phyloP scores from a whole-genome alignment of 2,888 invertebrate species.

The Epinotia brunnichana region DNA sequence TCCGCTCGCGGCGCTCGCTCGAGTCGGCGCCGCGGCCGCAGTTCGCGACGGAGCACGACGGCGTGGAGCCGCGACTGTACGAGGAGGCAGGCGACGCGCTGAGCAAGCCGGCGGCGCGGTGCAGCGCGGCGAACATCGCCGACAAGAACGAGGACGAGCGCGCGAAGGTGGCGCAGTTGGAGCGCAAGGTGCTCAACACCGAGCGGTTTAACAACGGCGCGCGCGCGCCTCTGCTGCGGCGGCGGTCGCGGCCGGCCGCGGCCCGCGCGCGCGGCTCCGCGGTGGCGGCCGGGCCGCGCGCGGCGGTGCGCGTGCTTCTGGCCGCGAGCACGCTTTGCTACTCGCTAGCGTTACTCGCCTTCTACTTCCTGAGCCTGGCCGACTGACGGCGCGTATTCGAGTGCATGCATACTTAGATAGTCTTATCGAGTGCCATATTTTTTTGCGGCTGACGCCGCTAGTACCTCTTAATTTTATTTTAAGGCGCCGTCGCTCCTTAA shows the following conservation, averaged over 20 bases:
- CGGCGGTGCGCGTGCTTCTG: constrained; percentile 64
- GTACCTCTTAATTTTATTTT: constrained; percentile 1
- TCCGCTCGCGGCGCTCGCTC: constrained; percentile 14
- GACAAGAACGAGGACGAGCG: constrained; percentile 27
- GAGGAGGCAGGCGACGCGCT: constrained; percentile 48
- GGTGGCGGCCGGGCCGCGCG: constrained; percentile 73
- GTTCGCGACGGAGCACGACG: constrained; percentile 54
- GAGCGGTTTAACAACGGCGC: constrained; percentile 67
- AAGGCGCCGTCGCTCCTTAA: background rate
- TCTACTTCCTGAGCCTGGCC: constrained; percentile 75
- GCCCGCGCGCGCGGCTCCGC: constrained; percentile 72
- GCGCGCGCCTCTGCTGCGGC: constrained; percentile 75
- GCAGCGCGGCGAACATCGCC: constrained; percentile 48
- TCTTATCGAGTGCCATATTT: constrained; percentile 36
- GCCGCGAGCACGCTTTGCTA: constrained; percentile 77
- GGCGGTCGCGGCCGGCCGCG: constrained; percentile 62
- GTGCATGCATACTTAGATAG: constrained; percentile 17
- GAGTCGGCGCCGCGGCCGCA: constrained; percentile 53
- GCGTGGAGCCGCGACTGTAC: constrained; percentile 48
- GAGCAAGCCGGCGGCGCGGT: constrained; percentile 45
- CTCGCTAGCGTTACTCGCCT: constrained; percentile 69
- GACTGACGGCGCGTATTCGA: constrained; percentile 52
- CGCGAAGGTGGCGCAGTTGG: constrained; percentile 39
- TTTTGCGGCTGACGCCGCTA: background rate
- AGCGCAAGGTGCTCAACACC: constrained; percentile 58